Conservation (phyloP, 1,140 invertebrate species). For the Lanistes nyassanus region DNA sequence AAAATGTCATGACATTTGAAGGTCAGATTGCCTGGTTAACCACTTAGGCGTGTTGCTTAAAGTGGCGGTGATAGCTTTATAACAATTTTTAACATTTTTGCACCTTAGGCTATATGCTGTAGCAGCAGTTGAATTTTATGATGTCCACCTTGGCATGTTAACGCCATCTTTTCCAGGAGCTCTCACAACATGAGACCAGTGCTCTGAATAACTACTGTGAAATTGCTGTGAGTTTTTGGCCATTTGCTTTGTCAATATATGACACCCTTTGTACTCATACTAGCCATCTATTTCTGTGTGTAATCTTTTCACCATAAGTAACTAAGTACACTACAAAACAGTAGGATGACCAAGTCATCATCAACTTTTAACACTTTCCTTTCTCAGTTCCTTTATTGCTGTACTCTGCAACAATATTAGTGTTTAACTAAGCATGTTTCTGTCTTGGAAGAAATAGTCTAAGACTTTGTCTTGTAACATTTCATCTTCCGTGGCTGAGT, state of each 20-base stretch:
- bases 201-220: conserved; percentile 87
- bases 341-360: too few species aligned
- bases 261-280: not conserved
- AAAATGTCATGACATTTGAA: too few species aligned
- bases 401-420: not conserved
- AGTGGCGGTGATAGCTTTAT: not conserved
- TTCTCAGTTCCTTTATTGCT: not conserved
- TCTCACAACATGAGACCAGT: conserved; percentile 81
- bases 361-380: too few species aligned
- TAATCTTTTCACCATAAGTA: not conserved
- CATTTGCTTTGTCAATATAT: conserved; percentile 6
- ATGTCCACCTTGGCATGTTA: not conserved
- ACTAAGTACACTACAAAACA: too few species aligned
- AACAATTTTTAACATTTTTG: conserved; percentile 12
- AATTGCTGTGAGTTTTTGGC: conserved; percentile 69
- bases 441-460: not conserved
- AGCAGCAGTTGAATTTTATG: conserved; percentile 10
- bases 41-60: not conserved
- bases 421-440: conserved; percentile 1
- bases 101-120: not conserved
- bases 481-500: too few species aligned
- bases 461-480: too few species aligned
- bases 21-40: too few species aligned
- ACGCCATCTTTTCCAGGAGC: conserved; percentile 68
- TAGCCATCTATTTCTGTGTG: not conserved